Evolutionary conservation across 2,888 invertebrate genomes (phyloP), one percentile per base, ranked within the genome.

Genomic region (Erebia palarica): DNA sequence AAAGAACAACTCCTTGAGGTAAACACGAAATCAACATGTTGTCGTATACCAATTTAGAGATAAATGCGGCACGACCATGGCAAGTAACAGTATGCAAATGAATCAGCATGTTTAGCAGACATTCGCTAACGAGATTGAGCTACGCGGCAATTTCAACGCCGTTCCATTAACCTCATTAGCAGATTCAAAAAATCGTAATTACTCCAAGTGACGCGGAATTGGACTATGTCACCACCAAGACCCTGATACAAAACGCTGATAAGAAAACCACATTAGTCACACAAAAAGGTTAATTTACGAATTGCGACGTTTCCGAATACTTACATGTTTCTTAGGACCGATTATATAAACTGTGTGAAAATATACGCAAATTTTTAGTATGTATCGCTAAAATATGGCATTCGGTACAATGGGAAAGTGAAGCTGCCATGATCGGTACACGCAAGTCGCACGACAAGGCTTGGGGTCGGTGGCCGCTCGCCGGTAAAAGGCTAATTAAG

Each of bases 381-480:
- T 65, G 72, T 71, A 76, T 72, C 65, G 68, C 72, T 73, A 73
- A 83, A 84, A 81, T 81, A 78, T 76, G 74, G 77, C 76, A 76
- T 75, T 77, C 80, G 79, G 77, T 78, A 82, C 79, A 83, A 88
- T 89, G 87, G 90, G 89, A 91, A 92, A 90, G 89, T 86, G 82
- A 86, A 89, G 92, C 91, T 90, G 93, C 92, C 93, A 93, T 93
- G 92, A 92, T 90, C 93, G 93, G 92, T 85, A 86, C 91, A 93
- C 94, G 93, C 92, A 93, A 91, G 87, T 86, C 88, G 88, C 86
- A 87, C 90, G 87, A 86, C 88, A 85, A 91, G 91, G 94, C 94
- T 94, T 94, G 95, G 94, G 95, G 95, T 95, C 95, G 95, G 94
- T 95, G 95, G 91, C 95, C 95, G 95, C 94, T 91, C 89, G 94